Percentiles rank a stretch among this genome's conserved stretches.
Conservation (phyloP, 1,140 invertebrate species). For the Acromyrmex echinatior region DNA sequence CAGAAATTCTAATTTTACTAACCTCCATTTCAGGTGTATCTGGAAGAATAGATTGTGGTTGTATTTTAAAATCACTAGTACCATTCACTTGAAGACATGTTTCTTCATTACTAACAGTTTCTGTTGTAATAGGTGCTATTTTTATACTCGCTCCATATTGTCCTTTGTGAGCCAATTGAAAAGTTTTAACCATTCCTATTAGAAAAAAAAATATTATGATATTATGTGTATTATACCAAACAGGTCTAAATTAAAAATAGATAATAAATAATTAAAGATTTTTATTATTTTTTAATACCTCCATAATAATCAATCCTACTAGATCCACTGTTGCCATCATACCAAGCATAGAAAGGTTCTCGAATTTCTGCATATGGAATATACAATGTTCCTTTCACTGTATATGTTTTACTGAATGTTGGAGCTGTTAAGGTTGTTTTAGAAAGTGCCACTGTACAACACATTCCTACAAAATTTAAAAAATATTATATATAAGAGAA, state of each 20-base stretch:
- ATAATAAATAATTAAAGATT: slow-evolving; percentile 16
- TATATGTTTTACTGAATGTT: slow-evolving; percentile 90
- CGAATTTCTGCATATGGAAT: slow-evolving; percentile 97
- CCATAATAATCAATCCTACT: slow-evolving; percentile 98
- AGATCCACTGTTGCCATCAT: slow-evolving; percentile 90
- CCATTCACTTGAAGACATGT: slow-evolving; percentile 96
- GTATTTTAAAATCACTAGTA: slow-evolving; percentile 88
- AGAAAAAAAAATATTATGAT: not conserved
- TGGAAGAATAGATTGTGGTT: slow-evolving; percentile 93
- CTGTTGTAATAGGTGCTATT: slow-evolving; percentile 95
- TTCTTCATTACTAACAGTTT: slow-evolving; percentile 89
- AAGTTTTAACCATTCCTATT: slow-evolving; percentile 94
- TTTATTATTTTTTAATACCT: slow-evolving; percentile 85
- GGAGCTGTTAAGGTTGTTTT: slow-evolving; percentile 82
- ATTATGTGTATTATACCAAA: not conserved
- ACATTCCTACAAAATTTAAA: slow-evolving; percentile 27
- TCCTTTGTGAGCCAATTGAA: slow-evolving; percentile 90
- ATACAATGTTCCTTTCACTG: slow-evolving; percentile 91
- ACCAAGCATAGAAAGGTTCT: slow-evolving; percentile 96
- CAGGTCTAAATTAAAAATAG: not conserved
- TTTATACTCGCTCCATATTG: slow-evolving; percentile 93
- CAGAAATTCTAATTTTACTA: slow-evolving; percentile 65
- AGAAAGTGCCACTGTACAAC: not conserved
- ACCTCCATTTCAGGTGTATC: slow-evolving; percentile 93
- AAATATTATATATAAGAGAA: not conserved